These are phyloP conservation scores for Idaea aversata DNA, from an alignment of 2,888 invertebrate genomes.

Conservation along the genomic window DNA sequence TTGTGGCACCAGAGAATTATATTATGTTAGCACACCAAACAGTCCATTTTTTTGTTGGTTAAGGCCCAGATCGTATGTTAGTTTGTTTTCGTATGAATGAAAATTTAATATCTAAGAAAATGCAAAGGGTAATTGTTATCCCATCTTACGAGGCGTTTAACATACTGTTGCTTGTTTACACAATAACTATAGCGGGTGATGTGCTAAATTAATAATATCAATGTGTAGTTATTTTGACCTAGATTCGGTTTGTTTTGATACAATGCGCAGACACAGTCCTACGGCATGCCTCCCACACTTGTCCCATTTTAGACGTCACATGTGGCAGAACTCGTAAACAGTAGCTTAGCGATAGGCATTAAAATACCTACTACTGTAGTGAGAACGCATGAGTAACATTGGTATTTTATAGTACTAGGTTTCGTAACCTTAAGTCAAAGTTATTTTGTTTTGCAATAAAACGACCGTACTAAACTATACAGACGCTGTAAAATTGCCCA, in stretches of 20 bases:
- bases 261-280: slow-evolving; percentile 35
- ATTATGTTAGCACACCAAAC: background rate
- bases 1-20: slow-evolving; percentile 21
- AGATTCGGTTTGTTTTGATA: slow-evolving; percentile 65
- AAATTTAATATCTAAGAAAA: background rate
- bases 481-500: background rate
- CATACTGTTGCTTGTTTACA: background rate
- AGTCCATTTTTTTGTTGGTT: too few species aligned
- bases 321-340: slow-evolving; percentile 50
- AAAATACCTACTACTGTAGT: background rate
- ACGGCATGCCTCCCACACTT: slow-evolving; percentile 66
- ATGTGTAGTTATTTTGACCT: slow-evolving; percentile 40
- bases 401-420: slow-evolving; percentile 12
- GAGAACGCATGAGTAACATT: slow-evolving; percentile 9
- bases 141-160: background rate
- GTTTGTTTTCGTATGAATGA: background rate
- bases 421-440: slow-evolving; percentile 22
- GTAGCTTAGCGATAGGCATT: slow-evolving; percentile 24
- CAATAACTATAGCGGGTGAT: background rate
- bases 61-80: too few species aligned
- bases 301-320: slow-evolving; percentile 67
- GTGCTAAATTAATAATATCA: background rate
- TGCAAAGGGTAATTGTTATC: background rate
- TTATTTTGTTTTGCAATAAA: background rate
- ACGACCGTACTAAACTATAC: background rate